phyloP scores from a whole-genome alignment of 2,888 invertebrate genomes.

The Nowickia ferox region DNA sequence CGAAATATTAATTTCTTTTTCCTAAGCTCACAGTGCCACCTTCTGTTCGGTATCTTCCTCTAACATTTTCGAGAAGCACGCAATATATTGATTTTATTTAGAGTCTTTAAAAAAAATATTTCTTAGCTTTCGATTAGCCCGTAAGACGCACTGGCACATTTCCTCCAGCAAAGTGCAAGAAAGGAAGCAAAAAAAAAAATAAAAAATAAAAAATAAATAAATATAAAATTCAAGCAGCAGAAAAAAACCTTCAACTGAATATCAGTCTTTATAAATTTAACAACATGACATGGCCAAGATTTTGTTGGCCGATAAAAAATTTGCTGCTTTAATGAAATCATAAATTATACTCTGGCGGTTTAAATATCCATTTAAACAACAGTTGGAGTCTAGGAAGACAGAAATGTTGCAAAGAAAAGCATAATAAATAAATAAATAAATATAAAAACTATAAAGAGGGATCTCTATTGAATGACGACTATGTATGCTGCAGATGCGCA shows the following conservation, averaged over 20 bases:
- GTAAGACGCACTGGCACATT: slow-evolving; percentile 49
- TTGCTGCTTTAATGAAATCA: slow-evolving; percentile 76
- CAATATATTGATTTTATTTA: slow-evolving; percentile 34
- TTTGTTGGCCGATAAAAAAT: slow-evolving; percentile 75
- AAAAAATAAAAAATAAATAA: neutral
- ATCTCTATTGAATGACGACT: slow-evolving; percentile 60
- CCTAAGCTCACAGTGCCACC: neutral
- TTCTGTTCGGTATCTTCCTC: neutral
- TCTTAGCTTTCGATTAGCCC: slow-evolving; percentile 14
- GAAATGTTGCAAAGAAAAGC: slow-evolving; percentile 30
- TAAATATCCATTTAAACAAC: slow-evolving; percentile 67
- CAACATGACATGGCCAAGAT: slow-evolving; percentile 76
- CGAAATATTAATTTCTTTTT: no score
- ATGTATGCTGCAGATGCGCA: slow-evolving; percentile 64
- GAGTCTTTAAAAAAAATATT: neutral
- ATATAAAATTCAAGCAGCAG: slow-evolving; percentile 19
- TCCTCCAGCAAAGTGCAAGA: slow-evolving; percentile 15
- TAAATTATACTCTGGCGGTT: slow-evolving; percentile 74
- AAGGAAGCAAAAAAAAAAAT: neutral
- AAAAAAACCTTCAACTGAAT: slow-evolving; percentile 54
- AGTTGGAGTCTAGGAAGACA: slow-evolving; percentile 56
- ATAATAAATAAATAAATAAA: slow-evolving; percentile 25
- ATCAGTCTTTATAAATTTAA: slow-evolving; percentile 66
- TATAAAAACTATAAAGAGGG: slow-evolving; percentile 47
- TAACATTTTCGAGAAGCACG: slow-evolving; percentile 21